A percentile compares a stretch with the other conserved stretches of the same genome.
Conservation (phyloP, 2,797 vertebrate species). For the Ibycter americanus region DNA sequence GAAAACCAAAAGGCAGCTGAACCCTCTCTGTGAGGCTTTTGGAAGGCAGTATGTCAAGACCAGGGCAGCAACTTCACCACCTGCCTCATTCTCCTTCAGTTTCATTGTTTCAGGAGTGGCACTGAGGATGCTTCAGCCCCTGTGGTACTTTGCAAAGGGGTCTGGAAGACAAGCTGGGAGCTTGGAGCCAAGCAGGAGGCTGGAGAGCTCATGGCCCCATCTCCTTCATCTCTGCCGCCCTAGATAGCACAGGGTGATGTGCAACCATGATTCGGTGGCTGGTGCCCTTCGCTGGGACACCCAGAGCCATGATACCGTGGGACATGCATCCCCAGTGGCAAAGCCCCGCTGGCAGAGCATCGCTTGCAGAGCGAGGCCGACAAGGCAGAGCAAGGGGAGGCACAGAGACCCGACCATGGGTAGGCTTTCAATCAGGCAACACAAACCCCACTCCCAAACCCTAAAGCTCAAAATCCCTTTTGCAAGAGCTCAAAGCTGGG, state of each 20-base stretch:
- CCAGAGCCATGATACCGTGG: rapidly evolving
- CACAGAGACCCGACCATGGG: rapidly evolving
- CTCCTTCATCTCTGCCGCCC: background rate
- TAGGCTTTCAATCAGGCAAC: background rate
- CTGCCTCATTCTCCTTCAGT: background rate
- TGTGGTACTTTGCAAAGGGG: background rate
- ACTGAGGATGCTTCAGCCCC: background rate
- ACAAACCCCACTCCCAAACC: rapidly evolving
- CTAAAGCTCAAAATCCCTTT: background rate
- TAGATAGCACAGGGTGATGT: background rate
- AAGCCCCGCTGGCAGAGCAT: background rate
- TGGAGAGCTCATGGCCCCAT: background rate
- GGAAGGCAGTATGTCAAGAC: background rate
- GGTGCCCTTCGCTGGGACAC: background rate
- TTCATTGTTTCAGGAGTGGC: background rate
- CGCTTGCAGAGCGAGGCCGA: background rate
- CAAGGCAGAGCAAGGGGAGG: background rate
- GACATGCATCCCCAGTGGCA: background rate
- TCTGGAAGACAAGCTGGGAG: background rate
- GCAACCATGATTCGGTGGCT: rapidly evolving
- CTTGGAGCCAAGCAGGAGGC: background rate
- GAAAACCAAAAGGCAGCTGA: background rate
- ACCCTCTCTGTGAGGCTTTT: background rate
- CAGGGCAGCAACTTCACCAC: rapidly evolving
- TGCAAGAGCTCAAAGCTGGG: background rate